Conservation (phyloP, 53 echinoderm and acorn worm species). For the Echinarachnius parma region DNA sequence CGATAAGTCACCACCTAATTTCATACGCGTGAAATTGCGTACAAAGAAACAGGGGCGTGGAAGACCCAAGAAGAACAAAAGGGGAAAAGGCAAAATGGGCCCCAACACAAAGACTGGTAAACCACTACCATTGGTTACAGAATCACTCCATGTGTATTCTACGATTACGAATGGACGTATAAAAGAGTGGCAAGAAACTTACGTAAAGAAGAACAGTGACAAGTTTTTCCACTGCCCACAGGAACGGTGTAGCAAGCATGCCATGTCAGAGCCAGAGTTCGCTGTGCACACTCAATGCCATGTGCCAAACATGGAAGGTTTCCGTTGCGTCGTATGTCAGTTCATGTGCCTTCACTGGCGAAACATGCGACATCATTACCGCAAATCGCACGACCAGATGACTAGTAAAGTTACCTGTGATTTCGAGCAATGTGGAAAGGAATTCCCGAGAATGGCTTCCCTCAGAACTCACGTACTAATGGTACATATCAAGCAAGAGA, state of each 20-base stretch:
- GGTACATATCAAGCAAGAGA: conserved; percentile 53
- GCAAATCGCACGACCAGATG: conserved; percentile 58
- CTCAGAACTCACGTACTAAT: conserved; percentile 68
- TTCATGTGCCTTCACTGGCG: conserved; percentile 82
- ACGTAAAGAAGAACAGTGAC: conserved; percentile 41
- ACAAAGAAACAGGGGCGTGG: neutral
- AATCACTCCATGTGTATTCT: conserved; percentile 29
- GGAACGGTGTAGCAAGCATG: conserved; percentile 43
- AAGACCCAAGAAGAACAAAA: conserved; percentile 3
- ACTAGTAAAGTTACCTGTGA: conserved; percentile 60
- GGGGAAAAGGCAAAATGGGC: neutral
- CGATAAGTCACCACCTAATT: no score
- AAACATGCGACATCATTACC: conserved; percentile 83
- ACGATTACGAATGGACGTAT: conserved; percentile 41
- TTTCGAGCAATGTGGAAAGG: conserved; percentile 36
- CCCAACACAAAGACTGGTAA: conserved; percentile 7
- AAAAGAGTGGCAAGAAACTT: conserved; percentile 60
- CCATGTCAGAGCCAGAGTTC: conserved; percentile 58
- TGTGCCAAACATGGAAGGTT: conserved; percentile 70
- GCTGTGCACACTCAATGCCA: conserved; percentile 72
- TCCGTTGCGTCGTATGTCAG: conserved; percentile 69
- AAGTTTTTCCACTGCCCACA: conserved; percentile 45
- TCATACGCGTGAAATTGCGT: neutral
- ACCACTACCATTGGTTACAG: neutral
- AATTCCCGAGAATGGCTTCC: conserved; percentile 51